Evolutionary conservation across 1,140 invertebrate species (phyloP), one percentile per base, ranked within the genome.

Genomic region (Calycopis cecrops): DNA sequence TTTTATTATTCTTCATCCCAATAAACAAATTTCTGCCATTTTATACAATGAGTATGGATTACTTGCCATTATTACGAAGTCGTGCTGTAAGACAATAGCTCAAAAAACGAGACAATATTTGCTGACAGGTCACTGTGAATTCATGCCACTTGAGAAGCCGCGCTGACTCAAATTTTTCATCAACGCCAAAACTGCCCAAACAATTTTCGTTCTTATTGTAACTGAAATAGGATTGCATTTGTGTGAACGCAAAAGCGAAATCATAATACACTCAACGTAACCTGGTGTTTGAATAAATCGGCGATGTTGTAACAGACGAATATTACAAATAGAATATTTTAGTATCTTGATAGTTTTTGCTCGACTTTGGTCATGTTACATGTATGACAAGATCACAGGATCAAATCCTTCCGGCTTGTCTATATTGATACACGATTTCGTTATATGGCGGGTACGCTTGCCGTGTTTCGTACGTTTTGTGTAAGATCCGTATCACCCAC

Each of bases 131-230:
- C 21, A 28, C 21, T 28, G 60, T 56, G 35, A 51, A 55, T 60
- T 58, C 38, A 53, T 51, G 21, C 21, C 21, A 28, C 21, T 28
- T 28, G 21, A 28, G 21, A 6, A 55, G 44, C 55, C 54, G 57
- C 35, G 51, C 62, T 84, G 78, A 84, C 62, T 81, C 78, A 84
- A 63, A 68, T 66, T 73, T 72, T 71, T 69, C 69, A 70, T 69
- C 69, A 69, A 63, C 70, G 73, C 71, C 71, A 79, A 72, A 54
- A 57, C 57, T 18, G 53, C 18, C 9, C 40, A 55, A 48, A 37
- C 12, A 59, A 55, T 58, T 42, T 18, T 50, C 9, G 44, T 51
- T 54, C 53, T 62, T 74, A 69, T 61, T 12, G 48, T 57, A 12
- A 52, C 14, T 33, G 12, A 21, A 65, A 71, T 75, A 65, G 62